Percentiles rank a stretch among this genome's conserved stretches.
Evolutionary conservation across 1,140 invertebrate genomes (phyloP).

Genomic region (Lasaia peninsularis): DNA sequence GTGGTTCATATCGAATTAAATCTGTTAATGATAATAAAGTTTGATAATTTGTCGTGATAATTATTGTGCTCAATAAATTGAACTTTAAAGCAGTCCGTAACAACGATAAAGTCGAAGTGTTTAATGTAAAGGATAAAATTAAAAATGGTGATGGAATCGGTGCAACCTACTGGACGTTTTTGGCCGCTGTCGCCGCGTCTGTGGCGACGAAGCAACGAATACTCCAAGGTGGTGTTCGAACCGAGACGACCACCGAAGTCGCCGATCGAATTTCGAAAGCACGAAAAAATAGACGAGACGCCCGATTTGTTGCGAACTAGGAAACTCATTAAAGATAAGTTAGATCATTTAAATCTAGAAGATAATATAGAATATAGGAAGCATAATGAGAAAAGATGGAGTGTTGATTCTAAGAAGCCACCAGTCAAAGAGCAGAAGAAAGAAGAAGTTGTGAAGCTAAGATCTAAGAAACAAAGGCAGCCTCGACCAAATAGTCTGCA

Average conservation of each 20-base stretch:
- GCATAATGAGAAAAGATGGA: constrained; percentile 34
- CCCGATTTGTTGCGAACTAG: constrained; percentile 58
- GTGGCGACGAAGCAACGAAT: constrained; percentile 66
- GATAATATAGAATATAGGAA: constrained; percentile 32
- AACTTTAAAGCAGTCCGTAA: neutral
- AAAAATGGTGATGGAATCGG: constrained; percentile 71
- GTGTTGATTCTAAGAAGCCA: constrained; percentile 52
- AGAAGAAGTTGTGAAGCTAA: constrained; percentile 54
- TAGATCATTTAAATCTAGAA: constrained; percentile 58
- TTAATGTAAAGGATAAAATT: neutral
- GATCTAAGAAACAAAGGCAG: constrained; percentile 58
- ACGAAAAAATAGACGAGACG: constrained; percentile 42
- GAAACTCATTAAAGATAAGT: constrained; percentile 51
- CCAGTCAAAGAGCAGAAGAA: constrained; percentile 54
- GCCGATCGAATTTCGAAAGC: constrained; percentile 50
- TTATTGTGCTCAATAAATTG: neutral
- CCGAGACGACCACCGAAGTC: constrained; percentile 57
- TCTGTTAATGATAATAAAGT: neutral
- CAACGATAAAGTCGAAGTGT: constrained; percentile 20
- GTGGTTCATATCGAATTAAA: too few species aligned
- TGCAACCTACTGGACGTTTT: constrained; percentile 54
- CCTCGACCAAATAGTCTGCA: constrained; percentile 66
- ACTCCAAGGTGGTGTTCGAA: constrained; percentile 67
- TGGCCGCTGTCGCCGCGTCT: constrained; percentile 65
- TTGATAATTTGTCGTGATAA: neutral